A percentile compares a stretch with the other conserved stretches of the same genome.
Evolutionary conservation across 2,888 invertebrate species (phyloP).

Genomic region (Polydrusus pterygomalis): DNA sequence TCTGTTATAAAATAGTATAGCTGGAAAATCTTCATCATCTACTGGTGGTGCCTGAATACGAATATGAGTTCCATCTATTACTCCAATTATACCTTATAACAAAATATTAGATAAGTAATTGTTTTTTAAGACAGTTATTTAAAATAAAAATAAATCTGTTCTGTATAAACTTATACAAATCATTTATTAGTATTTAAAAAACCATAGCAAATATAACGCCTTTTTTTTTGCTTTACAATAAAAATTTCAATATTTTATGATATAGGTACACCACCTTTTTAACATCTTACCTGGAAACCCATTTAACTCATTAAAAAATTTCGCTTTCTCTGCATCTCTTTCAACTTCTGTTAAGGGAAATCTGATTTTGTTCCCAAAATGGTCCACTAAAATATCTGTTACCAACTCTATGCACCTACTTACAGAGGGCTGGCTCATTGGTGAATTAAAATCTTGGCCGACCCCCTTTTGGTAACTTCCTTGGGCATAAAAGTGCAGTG

Average conservation of each 20-base stretch:
- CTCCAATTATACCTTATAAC: too few relatives aligned
- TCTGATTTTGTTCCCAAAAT: not conserved
- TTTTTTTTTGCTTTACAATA: not conserved
- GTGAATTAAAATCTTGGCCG: not conserved
- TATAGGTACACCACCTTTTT: not conserved
- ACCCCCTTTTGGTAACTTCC: constrained; percentile 8
- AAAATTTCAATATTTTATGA: not conserved
- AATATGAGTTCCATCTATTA: not conserved
- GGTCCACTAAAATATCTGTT: not conserved
- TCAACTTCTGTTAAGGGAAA: not conserved
- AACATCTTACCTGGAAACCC: constrained; percentile 8
- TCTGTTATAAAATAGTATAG: constrained; percentile 17
- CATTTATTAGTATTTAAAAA: not conserved
- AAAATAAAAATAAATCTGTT: not conserved
- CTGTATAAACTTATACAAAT: not conserved
- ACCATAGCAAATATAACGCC: not conserved
- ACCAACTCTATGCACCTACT: not conserved
- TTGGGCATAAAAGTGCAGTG: constrained; percentile 5
- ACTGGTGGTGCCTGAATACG: constrained; percentile 3
- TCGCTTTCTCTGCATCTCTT: not conserved
- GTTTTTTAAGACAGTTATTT: not conserved
- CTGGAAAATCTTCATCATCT: constrained; percentile 18
- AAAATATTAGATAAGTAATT: not conserved
- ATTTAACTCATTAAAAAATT: constrained; percentile 9
- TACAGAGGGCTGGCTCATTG: constrained; percentile 2